phyloP scores from a whole-genome alignment of 2,113 vertebrate genomes.

The Brachypteracias leptosomus region DNA sequence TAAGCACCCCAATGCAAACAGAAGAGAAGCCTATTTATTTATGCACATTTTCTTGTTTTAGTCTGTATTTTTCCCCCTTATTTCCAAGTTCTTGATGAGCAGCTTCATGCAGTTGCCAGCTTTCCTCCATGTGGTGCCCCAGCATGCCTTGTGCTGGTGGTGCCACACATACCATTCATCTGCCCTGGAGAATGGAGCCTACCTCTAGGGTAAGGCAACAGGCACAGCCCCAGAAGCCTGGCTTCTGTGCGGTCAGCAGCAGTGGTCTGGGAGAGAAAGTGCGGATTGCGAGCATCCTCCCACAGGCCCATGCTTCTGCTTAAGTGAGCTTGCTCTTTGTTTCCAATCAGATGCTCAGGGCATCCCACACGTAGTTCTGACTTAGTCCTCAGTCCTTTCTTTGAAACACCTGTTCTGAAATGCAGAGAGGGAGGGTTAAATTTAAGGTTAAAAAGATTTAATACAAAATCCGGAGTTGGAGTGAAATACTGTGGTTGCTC shows the following conservation, averaged over 20 bases:
- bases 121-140: slow-evolving; percentile 28
- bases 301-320: rapidly evolving
- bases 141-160: slow-evolving; percentile 24
- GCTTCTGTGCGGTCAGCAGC: neutral
- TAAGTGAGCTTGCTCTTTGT: neutral
- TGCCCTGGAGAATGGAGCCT: slow-evolving; percentile 9
- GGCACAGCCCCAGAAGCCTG: neutral
- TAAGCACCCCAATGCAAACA: neutral
- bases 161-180: slow-evolving; percentile 1
- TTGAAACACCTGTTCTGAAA: neutral
- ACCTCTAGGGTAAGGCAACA: slow-evolving; percentile 22
- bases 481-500: neutral
- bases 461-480: neutral
- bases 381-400: neutral
- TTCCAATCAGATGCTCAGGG: neutral
- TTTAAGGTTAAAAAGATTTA: neutral
- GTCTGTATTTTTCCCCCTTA: neutral
- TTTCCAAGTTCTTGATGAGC: slow-evolving; percentile 46
- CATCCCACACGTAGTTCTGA: neutral
- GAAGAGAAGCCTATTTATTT: neutral
- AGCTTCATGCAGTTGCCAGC: neutral
- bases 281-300: neutral
- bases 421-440: neutral
- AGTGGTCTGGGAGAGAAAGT: neutral
- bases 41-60: neutral